Base-by-base conservation (phyloP, 2,113 vertebrate genomes). In the Malurus melanocephalus region DNA sequence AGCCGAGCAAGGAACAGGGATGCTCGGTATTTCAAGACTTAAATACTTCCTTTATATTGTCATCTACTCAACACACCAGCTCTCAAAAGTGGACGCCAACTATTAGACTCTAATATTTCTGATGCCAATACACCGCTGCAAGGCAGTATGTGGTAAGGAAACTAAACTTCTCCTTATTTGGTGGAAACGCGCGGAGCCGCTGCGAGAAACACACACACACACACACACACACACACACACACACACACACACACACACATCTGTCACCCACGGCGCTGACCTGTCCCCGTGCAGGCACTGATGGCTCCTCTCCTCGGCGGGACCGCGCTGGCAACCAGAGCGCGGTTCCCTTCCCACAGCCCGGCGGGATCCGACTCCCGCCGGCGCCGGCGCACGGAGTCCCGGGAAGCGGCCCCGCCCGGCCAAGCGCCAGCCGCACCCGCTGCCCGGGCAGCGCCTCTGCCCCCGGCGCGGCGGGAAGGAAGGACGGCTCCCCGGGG, bases 201-300 rank as follows among this genome's bases (percentile, higher is more conserved):
- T 10, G 85, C 32, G 32, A 65, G 32, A 35, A 7, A 35, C 35
- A 35, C 35, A 35, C 68, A 4, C 27, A 8, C 30, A n/a, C n/a
- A n/a, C n/a, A 12, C 61, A 10, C 7, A 8, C 40, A 4, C 14
- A 2, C 26, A 0, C 33, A 7, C 5, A 55, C n/a, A n/a, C n/a
- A n/a, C n/a, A n/a, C n/a, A 12, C 61, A 10, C 7, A 8, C 40
- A 4, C 14, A 2, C 26, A 0, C 33, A 7, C 5, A 55, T 20
- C 5, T 1, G 43, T 59, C 3, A 8, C n/a, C 24, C 86, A 2
- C 45, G 4, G 49, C 76, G 9, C 87, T 33, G 11, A 17, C 10
- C 79, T 0, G 75, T 18, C 28, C 57, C 66, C 38, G 0, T 0
- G 61, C 89, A 0, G 16, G 8, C 4, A 10, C 78, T 0, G 57